Base-by-base conservation (phyloP, 1,140 invertebrate species). In the Drosophila tropicalis region DNA sequence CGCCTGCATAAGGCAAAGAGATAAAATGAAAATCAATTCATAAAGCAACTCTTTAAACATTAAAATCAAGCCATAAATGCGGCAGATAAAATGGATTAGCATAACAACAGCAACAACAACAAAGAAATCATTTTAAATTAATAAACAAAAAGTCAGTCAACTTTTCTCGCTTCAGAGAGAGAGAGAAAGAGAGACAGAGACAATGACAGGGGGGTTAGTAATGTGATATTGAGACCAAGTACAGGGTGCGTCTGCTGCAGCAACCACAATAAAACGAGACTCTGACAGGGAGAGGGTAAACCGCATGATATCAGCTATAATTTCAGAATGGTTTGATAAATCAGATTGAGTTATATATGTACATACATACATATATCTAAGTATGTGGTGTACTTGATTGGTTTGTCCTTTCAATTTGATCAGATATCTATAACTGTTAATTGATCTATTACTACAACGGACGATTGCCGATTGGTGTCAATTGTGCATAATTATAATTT, bases 151-250 rank as follows among this genome's bases (percentile, higher is more conserved):
- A 77, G 73, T 76, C 73, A 76, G 73, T n/a, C 62, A 72, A 76
- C 74, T 77, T 77, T 40, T 7, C 6, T 17, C 15, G 22, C 13
- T 13, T 29, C 17, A 12, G 36, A 22, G 29, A 12, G 36, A 22
- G 13, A 22, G 58, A 41, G 32, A 32, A 1, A 13, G 13, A 40
- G 51, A 51, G 61, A 19, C 9, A 10, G 29, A 29, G 29, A 5
- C 29, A 29, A 0, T 6, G 0, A 6, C 29, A 2, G 9, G 12
- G 10, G 3, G 12, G 22, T 29, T 15, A 9, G 82, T 76, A 64
- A 86, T 79, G 57, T 32, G 82, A 86, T 86, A 86, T 86, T 76
- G 76, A 58, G 83, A 64, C 67, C 82, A 86, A 86, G 82, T 86
- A 83, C 79, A 64, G 69, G 62, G 65, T 57, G 76, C 67, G 67